A percentile compares a stretch with the other conserved stretches of the same genome.
Conservation (phyloP, 1,140 invertebrate species). For the Diorhabda elongata region DNA sequence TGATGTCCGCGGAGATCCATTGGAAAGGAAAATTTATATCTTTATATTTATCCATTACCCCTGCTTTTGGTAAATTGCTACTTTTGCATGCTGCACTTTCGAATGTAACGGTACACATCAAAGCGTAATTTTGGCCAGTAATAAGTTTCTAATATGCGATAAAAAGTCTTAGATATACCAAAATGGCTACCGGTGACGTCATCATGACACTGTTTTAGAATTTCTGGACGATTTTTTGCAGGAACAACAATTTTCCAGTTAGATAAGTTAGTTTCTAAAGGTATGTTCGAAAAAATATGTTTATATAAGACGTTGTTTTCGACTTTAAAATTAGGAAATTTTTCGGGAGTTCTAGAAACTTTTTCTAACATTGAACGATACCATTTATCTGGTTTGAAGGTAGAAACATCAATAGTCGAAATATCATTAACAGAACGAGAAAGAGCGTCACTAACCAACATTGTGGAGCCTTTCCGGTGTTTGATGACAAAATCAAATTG, state of each 20-base stretch:
- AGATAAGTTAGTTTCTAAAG: constrained; percentile 6
- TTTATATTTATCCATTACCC: constrained; percentile 26
- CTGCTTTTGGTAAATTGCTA: constrained; percentile 11
- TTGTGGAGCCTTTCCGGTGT: constrained; percentile 4
- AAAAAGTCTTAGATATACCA: constrained; percentile 20
- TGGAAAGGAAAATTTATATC: constrained; percentile 27
- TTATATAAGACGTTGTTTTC: constrained; percentile 10
- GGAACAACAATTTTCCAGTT: constrained; percentile 25
- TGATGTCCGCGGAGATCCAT: constrained; percentile 18
- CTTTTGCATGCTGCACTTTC: constrained; percentile 1
- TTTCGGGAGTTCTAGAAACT: constrained; percentile 6
- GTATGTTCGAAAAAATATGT: constrained; percentile 2
- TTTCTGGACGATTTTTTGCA: constrained; percentile 10
- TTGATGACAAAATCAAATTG: constrained; percentile 12
- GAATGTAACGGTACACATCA: constrained; percentile 7
- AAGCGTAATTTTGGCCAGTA: constrained; percentile 15
- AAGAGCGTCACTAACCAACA: constrained; percentile 14
- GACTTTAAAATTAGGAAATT: constrained; percentile 11
- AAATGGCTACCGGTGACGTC: constrained; percentile 13
- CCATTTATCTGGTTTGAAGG: constrained; percentile 17
- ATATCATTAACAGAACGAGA: constrained; percentile 14
- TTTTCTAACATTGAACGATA: constrained; percentile 10
- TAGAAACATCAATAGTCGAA: constrained; percentile 3
- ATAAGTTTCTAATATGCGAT: constrained; percentile 6
- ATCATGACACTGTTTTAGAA: constrained; percentile 16